Percentiles rank a stretch among this genome's conserved stretches.
These are phyloP conservation scores for Zeus faber DNA, from an alignment of 2,113 vertebrate genomes.

Conservation along the genomic window DNA sequence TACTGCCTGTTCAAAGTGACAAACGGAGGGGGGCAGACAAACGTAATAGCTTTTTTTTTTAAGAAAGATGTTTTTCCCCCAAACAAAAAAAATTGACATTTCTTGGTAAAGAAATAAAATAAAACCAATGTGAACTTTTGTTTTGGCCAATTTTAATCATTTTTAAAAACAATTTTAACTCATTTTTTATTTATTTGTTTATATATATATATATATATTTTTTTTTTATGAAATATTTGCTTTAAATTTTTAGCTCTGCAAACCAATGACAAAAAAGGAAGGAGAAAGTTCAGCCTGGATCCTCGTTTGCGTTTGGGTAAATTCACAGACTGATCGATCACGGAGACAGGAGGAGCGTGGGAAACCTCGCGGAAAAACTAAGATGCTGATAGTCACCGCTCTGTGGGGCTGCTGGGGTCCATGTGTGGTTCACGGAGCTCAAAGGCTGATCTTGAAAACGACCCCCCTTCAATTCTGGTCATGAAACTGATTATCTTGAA, in stretches of 20 bases:
- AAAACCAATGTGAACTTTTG: background rate
- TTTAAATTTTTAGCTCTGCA: background rate
- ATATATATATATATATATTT: too few relatives aligned
- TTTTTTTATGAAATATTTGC: constrained; percentile 15
- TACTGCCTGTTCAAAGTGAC: background rate
- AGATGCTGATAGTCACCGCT: too few relatives aligned
- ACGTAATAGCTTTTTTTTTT: too few relatives aligned
- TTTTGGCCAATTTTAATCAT: too few relatives aligned
- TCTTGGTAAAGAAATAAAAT: background rate
- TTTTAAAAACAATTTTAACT: too few relatives aligned
- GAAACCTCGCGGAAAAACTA: background rate
- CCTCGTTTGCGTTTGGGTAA: background rate
- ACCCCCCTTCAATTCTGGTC: constrained; percentile 26
- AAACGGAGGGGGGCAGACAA: too few relatives aligned
- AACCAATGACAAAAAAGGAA: background rate
- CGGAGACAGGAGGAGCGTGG: background rate
- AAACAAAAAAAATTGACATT: too few relatives aligned
- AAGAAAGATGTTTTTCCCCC: too few relatives aligned
- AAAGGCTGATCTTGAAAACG: constrained; percentile 18
- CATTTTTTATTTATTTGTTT: too few relatives aligned
- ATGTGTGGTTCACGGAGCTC: constrained; percentile 41
- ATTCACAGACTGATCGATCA: background rate
- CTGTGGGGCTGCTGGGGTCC: constrained; percentile 21
- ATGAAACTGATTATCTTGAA: constrained; percentile 50
- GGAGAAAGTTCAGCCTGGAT: constrained; percentile 33